These are phyloP conservation scores for Aptenodytes patagonicus DNA, from an alignment of 2,113 vertebrate species.

Conservation along the genomic window DNA sequence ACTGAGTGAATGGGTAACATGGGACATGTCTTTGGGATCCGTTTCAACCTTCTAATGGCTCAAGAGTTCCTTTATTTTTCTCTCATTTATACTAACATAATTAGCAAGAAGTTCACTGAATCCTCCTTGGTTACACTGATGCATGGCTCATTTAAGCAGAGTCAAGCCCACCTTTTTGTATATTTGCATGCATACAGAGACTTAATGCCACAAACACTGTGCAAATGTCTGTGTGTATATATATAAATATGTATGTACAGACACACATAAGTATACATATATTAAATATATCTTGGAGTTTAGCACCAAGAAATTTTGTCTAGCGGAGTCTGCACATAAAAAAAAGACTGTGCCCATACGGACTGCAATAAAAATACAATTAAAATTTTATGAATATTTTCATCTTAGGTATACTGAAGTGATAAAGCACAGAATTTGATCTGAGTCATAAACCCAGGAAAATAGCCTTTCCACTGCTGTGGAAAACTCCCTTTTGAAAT, in stretches of 20 bases:
- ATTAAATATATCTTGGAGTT: not conserved
- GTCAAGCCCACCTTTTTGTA: not conserved
- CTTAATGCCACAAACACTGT: not conserved
- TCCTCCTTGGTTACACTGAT: not conserved
- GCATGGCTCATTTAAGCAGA: not conserved
- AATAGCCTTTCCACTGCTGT: not conserved
- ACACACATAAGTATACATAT: not conserved
- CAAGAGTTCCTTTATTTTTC: not conserved
- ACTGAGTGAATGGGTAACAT: not conserved
- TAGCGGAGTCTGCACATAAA: not conserved
- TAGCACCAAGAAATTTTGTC: not conserved
- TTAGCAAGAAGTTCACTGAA: not conserved
- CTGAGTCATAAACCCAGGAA: constrained; percentile 41
- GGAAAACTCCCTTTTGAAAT: constrained; percentile 20
- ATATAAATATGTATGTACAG: not conserved
- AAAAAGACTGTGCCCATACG: not conserved
- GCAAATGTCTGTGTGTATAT: not conserved
- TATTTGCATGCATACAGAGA: not conserved
- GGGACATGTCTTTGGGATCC: not conserved
- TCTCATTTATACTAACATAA: not conserved
- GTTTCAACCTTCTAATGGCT: not conserved
- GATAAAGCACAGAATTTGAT: constrained; percentile 37
- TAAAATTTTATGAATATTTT: constrained; percentile 51
- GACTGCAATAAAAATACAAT: constrained; percentile 35
- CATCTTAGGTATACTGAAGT: constrained; percentile 17